These are phyloP conservation scores for Timema podura DNA, from an alignment of 2,888 invertebrate species.

Conservation along the genomic window DNA sequence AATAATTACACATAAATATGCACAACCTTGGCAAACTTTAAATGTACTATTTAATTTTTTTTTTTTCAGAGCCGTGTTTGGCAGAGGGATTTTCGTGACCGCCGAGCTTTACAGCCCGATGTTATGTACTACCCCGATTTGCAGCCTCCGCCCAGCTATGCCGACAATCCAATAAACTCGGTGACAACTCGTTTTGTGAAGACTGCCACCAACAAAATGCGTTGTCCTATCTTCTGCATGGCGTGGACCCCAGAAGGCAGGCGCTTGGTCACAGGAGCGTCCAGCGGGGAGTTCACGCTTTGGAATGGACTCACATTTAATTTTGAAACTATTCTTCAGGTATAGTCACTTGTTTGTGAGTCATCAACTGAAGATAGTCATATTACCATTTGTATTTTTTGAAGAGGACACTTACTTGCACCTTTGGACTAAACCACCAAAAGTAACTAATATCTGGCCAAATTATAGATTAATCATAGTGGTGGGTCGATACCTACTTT, in stretches of 20 bases:
- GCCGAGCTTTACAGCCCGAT: slow-evolving; percentile 88
- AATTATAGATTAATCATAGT: too few species aligned
- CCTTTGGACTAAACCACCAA: too few species aligned
- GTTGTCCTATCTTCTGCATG: slow-evolving; percentile 98
- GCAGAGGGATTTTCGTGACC: slow-evolving; percentile 90
- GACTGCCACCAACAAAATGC: slow-evolving; percentile 99
- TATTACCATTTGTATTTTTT: too few species aligned
- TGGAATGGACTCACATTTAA: slow-evolving; percentile 99
- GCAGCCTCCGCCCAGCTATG: slow-evolving; percentile 89
- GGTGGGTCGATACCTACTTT: too few species aligned
- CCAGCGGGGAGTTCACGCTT: slow-evolving; percentile 97
- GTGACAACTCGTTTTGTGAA: slow-evolving; percentile 77
- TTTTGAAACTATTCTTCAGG: slow-evolving; percentile 99
- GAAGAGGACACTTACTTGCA: too few species aligned
- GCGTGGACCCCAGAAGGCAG: slow-evolving; percentile 99
- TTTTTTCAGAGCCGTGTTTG: slow-evolving; percentile 76
- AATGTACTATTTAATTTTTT: too few species aligned
- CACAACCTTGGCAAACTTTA: too few species aligned
- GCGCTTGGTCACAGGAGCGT: slow-evolving; percentile 95
- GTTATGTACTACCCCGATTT: slow-evolving; percentile 91
- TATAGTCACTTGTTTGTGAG: too few species aligned
- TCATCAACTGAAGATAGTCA: too few species aligned
- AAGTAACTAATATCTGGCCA: too few species aligned
- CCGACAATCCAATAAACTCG: slow-evolving; percentile 88
- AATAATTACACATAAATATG: too few species aligned